These are phyloP conservation scores for Corydoras sp. DNA, from an alignment of 2,113 vertebrate genomes.

Conservation along the genomic window DNA sequence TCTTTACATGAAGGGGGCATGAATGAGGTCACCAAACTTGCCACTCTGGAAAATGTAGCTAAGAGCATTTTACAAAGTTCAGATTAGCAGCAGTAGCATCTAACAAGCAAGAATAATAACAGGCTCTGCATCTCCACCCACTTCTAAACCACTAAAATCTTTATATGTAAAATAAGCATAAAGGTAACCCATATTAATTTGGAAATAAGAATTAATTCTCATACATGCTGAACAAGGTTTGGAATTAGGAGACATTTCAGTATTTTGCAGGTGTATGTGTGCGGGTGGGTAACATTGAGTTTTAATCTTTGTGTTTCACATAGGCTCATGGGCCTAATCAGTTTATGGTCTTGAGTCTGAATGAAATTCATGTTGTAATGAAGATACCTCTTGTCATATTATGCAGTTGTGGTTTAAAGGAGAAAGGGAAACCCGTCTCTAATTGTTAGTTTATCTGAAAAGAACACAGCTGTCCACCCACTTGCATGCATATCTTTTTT, in stretches of 20 bases:
- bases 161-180: constrained; percentile 22
- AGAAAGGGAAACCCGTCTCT: constrained; percentile 27
- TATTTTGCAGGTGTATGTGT: constrained; percentile 25
- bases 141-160: constrained; percentile 30
- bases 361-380: constrained; percentile 27
- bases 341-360: constrained; percentile 16
- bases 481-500: constrained; percentile 27
- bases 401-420: constrained; percentile 30
- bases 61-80: constrained; percentile 20
- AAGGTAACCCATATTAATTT: constrained; percentile 24
- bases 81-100: constrained; percentile 6
- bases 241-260: constrained; percentile 9
- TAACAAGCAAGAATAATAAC: constrained; percentile 35
- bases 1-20: no score
- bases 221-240: constrained; percentile 22
- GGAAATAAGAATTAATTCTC: constrained; percentile 29
- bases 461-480: constrained; percentile 40
- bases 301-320: constrained; percentile 28
- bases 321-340: constrained; percentile 26
- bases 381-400: constrained; percentile 33
- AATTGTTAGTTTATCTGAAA: constrained; percentile 36
- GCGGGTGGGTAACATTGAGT: constrained; percentile 16
- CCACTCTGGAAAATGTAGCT: no score
- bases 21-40: no score
- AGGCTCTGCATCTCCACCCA: constrained; percentile 29